Conservation (phyloP, 1,140 invertebrate species). For the Sycobia sp. region DNA sequence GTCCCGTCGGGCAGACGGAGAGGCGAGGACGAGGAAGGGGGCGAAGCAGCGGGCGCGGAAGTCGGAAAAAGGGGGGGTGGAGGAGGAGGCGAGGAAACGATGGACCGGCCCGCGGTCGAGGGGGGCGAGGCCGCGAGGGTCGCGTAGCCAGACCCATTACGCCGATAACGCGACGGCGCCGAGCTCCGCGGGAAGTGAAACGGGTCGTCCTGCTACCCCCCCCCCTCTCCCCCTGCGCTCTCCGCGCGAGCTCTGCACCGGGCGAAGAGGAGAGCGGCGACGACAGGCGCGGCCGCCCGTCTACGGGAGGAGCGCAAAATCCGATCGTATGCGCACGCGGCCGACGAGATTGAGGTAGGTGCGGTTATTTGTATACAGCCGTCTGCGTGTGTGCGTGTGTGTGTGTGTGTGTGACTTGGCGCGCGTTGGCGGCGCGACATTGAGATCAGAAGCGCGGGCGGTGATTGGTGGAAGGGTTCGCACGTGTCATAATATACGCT, state of each 20-base stretch:
- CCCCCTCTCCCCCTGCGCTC: background rate
- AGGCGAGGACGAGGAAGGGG: too few relatives aligned
- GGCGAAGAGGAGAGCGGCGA: background rate
- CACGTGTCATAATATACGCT: too few relatives aligned
- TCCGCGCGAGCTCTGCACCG: background rate
- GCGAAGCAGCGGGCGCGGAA: background rate
- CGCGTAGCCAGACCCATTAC: too few relatives aligned
- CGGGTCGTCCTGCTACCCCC: background rate
- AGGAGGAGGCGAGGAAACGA: background rate
- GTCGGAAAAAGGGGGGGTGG: background rate
- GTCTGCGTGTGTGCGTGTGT: too few relatives aligned
- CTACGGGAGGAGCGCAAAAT: constrained; percentile 3
- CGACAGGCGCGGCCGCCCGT: background rate
- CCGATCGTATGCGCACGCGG: background rate
- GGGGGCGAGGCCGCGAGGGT: constrained; percentile 16
- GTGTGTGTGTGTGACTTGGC: too few relatives aligned
- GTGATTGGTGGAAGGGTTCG: too few relatives aligned
- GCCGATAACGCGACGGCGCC: too few relatives aligned
- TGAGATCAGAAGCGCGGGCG: too few relatives aligned
- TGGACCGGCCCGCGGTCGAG: constrained; percentile 37
- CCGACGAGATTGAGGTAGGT: too few relatives aligned
- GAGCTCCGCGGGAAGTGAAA: constrained; percentile 22
- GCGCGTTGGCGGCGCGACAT: too few relatives aligned
- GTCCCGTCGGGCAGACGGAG: too few relatives aligned
- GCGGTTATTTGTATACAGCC: too few relatives aligned